Base-by-base conservation (phyloP, 2,797 vertebrate species). In the Peromyscus aztecus region DNA sequence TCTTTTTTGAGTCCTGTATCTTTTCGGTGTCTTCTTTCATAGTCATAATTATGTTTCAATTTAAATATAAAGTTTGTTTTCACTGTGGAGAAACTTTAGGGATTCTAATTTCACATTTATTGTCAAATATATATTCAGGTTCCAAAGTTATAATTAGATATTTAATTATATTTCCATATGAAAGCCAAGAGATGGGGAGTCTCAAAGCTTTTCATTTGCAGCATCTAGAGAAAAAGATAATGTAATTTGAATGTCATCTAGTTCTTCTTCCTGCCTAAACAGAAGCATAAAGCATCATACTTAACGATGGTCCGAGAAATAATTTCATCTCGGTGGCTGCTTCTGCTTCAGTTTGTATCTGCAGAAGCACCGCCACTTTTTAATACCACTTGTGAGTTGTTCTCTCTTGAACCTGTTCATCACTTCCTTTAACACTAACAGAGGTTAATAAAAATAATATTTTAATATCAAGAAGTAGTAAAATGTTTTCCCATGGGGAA, bases 371-470 rank as follows among this genome's bases (percentile, higher is more conserved):
- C 34, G 77, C 14, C 57, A 71, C 52, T 86, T 95, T 92, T 86
- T 85, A 83, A 65, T 89, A 59, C 71, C 27, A 89, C 13, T 37
- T 91, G 2, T 91, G 55, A 92, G 37, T 12, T 91, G 31, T 76
- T 63, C 61, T 94, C 5, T 88, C 91, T 94, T 80, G 16, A 93
- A 76, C 11, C 55, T 94, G 16, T 23, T 46, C 10, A 57, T 95
- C 23, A 73, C 55, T 96, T 96, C 78, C 83, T 92, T 85, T 55
- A 88, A 85, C 14, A 92, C 8, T 52, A 95, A 95, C 94, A 11
- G 73, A 90, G 29, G 59, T 90, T 95, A 96, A 89, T 95, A 94
- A 92, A 97, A 97, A 92, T 89, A 80, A 80, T 86, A 89, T 83
- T 96, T 93, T 96, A 94, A 61, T 91, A 91, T 89, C 34, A 86